Evolutionary conservation across 2,113 vertebrate genomes (phyloP), one percentile per base, ranked within the genome.

Genomic region (Cercocebus atys): DNA sequence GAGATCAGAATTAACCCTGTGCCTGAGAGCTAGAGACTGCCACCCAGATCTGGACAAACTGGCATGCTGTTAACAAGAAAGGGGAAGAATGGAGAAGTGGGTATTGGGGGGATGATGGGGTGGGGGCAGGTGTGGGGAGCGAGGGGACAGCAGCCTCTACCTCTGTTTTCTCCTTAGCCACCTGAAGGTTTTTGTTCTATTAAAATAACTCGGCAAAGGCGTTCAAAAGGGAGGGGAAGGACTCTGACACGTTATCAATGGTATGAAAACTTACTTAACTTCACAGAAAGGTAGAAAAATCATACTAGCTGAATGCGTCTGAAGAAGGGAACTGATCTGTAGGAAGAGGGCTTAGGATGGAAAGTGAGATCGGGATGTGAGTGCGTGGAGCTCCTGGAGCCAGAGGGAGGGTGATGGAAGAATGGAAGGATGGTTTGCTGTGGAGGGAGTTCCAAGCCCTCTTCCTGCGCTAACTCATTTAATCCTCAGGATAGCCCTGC

Each of bases 141-240:
- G 2, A 0, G 3, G 22, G 6, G 11, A 6, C 22, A 11, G 1
- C 35, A 22, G 76, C 22, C 0, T 47, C 55, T 17, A 23, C 25
- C 52, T 35, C 4, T 27, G 3, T 35, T 13, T n/a, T 47, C 86
- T 72, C 45, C 11, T 3, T 8, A 6, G 5, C 30, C 6, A 13
- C 4, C 0, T 0, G 0, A 13, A 35, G 0, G 16, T 30, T 55
- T 18, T 5, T 2, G 25, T 22, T 8, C 82, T 30, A 3, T 22
- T 14, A 43, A 25, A 9, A 16, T 32, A 12, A 3, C 82, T 23
- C 11, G 6, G 43, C 9, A 7, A 27, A 0, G 0, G 23, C 11
- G n/a, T 30, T 45, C 40, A 18, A 2, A 66, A 27, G 40, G 35
- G 61, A 64, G 27, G 32, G 17, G 40, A 13, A 25, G 2, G 35